Evolutionary conservation across 53 echinoderm and acorn worm genomes (phyloP).

Genomic region (Stichopus horrens): DNA sequence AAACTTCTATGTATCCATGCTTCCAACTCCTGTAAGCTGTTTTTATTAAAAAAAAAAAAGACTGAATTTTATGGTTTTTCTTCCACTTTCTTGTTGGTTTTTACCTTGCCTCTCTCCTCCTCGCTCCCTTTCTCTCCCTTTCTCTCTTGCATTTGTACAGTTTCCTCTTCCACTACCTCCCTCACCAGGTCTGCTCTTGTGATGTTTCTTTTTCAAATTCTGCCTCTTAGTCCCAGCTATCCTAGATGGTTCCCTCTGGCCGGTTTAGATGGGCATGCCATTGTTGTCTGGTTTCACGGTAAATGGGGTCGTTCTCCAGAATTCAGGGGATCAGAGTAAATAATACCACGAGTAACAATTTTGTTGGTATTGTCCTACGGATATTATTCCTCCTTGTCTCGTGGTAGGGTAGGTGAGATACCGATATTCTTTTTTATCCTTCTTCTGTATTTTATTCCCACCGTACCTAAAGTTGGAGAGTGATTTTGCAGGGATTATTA

Average conservation of each 20-base stretch:
- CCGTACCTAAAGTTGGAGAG: background rate
- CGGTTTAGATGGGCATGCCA: background rate
- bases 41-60: slow-evolving; percentile 3
- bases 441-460: background rate
- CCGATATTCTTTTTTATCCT: background rate
- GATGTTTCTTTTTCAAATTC: background rate
- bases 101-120: background rate
- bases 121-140: slow-evolving; percentile 15
- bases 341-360: background rate
- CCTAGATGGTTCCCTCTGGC: background rate
- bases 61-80: too few species aligned
- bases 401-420: background rate
- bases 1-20: slow-evolving; percentile 27
- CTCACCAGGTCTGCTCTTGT: background rate
- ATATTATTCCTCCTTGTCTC: slow-evolving; percentile 5
- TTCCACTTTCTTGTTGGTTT: background rate
- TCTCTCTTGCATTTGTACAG: background rate
- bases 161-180: background rate
- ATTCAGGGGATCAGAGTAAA: slow-evolving; percentile 24
- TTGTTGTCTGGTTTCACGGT: background rate
- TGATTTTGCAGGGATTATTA: background rate
- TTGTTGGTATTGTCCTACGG: slow-evolving; percentile 10
- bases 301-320: background rate
- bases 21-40: slow-evolving; percentile 13
- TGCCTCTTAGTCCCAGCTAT: background rate